Evolutionary conservation across 2,888 invertebrate genomes (phyloP).

Genomic region (Flabesymbios commensalis): DNA sequence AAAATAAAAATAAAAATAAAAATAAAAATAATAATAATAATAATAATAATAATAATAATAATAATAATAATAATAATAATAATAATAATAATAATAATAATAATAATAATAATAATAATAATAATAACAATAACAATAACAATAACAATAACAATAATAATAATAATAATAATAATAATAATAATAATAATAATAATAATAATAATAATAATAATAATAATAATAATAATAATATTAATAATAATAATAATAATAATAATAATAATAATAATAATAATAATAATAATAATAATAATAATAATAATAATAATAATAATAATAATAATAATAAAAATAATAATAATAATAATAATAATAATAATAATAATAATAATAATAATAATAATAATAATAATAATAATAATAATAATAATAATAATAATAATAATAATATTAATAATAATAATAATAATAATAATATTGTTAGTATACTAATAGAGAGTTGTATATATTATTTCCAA

Average conservation of each 20-base stretch:
- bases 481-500: too few species aligned
- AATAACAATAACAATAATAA: too few species aligned
- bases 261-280: not conserved
- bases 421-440: not conserved
- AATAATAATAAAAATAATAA: not conserved
- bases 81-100: not conserved
- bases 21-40: not conserved
- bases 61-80: not conserved
- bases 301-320: not conserved
- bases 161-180: too few species aligned
- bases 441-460: not conserved
- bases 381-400: not conserved
- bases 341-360: not conserved
- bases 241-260: not conserved
- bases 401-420: not conserved
- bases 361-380: not conserved
- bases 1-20: not conserved
- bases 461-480: not conserved
- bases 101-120: not conserved
- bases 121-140: not conserved
- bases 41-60: not conserved
- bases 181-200: too few species aligned
- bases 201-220: too few species aligned
- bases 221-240: not conserved
- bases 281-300: not conserved